These are phyloP conservation scores for Nyctibius bracteatus DNA, from an alignment of 2,113 vertebrate genomes.

Conservation along the genomic window DNA sequence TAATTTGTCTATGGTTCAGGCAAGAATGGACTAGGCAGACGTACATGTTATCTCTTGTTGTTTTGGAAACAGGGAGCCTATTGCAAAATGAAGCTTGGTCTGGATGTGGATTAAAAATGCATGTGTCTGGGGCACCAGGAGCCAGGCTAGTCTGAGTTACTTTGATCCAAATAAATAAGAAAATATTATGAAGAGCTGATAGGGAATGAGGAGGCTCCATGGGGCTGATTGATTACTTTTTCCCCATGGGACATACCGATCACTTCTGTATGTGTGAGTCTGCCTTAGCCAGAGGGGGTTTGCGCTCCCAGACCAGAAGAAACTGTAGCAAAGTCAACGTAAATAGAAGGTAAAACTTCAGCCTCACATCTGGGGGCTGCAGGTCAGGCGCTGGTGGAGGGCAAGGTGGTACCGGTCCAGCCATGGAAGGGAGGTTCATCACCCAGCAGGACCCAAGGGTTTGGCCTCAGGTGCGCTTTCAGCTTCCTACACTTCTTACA, in stretches of 20 bases:
- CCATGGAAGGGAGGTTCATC: background rate
- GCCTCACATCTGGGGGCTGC: fast-evolving
- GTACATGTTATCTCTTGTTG: conserved; percentile 73
- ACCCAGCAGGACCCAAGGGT: background rate
- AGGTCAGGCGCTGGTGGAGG: fast-evolving
- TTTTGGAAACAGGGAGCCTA: conserved; percentile 30
- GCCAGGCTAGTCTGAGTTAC: background rate
- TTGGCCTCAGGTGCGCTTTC: background rate
- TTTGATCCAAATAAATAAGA: background rate
- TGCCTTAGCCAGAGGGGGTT: background rate
- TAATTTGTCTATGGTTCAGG: conserved; percentile 66
- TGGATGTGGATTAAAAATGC: conserved; percentile 48
- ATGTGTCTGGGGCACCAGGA: conserved; percentile 23
- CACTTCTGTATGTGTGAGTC: background rate
- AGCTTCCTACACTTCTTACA: background rate
- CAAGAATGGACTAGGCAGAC: conserved; percentile 66
- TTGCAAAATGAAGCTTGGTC: conserved; percentile 62
- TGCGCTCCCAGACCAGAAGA: background rate
- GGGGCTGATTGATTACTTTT: background rate
- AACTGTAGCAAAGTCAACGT: background rate
- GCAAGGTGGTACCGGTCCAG: background rate
- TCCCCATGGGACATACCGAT: fast-evolving
- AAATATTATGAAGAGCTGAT: background rate
- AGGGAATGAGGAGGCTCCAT: background rate
- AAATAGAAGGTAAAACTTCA: background rate